Base-by-base conservation (phyloP, 2,888 invertebrate genomes). In the Cheilosia urbana region DNA sequence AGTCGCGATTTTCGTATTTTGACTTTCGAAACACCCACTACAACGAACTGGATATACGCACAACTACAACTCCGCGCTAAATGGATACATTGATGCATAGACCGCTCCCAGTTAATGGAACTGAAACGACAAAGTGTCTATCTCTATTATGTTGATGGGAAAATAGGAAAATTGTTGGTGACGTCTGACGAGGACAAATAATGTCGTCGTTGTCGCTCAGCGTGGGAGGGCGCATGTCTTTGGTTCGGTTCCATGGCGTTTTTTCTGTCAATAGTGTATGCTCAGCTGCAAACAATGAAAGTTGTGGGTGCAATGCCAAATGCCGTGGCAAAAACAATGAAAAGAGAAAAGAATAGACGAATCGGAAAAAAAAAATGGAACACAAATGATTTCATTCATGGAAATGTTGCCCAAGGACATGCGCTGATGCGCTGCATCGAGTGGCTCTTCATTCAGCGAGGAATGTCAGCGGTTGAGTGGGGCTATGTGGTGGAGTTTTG, bases 341-440 rank as follows among this genome's bases (percentile, higher is more conserved):
- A 49, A 62, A 30, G 47, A 53, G 47, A 69, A 63, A 34, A 58
- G 19, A 34, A 17, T 19, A 19, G 37, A 27, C 11, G 34, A 34
- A 24, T 21, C n/a, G 21, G 9, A 0, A 11, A 40, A 45, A 78
- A 51, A 79, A 34, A 6, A n/a, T 69, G 45, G 73, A 84, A 66
- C 65, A 69, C 55, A 49, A 75, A 80, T 84, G 84, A 84, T 84
- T 84, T 84, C 84, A 84, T 84, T 84, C 84, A 84, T 84, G 75
- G 84, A 84, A 79, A 75, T 75, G 79, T 69, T 75, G 66, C 57
- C 57, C 21, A 37, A 21, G 42, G 62, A 66, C 84, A 66, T 84
- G 84, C 84, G 84, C 78, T 37, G 27, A 27, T 1, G 47, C 5
- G 2, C 9, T 1, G 34, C 2, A 9, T 6, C 24, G 15, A 9